Conservation (phyloP, 2,797 vertebrate species). For the Sardinella longiceps region DNA sequence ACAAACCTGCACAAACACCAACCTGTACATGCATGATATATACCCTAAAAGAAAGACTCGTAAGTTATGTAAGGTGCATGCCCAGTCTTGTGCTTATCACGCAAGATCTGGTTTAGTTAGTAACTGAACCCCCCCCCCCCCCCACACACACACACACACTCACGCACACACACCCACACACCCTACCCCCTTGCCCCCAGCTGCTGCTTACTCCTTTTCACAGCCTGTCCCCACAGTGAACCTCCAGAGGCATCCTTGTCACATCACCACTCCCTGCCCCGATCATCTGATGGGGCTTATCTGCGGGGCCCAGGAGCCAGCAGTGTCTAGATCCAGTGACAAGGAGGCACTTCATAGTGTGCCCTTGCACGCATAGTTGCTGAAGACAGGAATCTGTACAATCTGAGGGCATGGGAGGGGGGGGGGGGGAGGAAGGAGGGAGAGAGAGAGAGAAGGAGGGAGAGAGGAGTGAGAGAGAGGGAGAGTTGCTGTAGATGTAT, state of each 20-base stretch:
- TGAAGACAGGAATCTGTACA: constrained; percentile 21
- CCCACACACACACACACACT: no score
- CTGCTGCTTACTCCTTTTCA: constrained; percentile 49
- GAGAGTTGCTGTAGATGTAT: neutral
- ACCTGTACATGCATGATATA: neutral
- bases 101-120: constrained; percentile 58
- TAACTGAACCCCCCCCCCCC: neutral
- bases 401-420: neutral
- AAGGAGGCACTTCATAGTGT: constrained; percentile 47
- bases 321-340: constrained; percentile 62
- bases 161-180: no score
- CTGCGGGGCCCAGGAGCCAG: constrained; percentile 61
- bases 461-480: neutral
- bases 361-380: constrained; percentile 48
- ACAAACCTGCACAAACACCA: neutral
- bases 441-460: neutral
- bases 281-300: constrained; percentile 70
- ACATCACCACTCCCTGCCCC: constrained; percentile 36
- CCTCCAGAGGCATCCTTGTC: constrained; percentile 22
- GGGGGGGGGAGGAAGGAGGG: neutral
- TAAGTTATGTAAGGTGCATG: constrained; percentile 59
- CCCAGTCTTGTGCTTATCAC: constrained; percentile 63
- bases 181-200: no score
- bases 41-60: constrained; percentile 9
- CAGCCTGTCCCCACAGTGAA: constrained; percentile 41